phyloP scores from a whole-genome alignment of 2,797 vertebrate genomes.

The Sebastes oblongus region DNA sequence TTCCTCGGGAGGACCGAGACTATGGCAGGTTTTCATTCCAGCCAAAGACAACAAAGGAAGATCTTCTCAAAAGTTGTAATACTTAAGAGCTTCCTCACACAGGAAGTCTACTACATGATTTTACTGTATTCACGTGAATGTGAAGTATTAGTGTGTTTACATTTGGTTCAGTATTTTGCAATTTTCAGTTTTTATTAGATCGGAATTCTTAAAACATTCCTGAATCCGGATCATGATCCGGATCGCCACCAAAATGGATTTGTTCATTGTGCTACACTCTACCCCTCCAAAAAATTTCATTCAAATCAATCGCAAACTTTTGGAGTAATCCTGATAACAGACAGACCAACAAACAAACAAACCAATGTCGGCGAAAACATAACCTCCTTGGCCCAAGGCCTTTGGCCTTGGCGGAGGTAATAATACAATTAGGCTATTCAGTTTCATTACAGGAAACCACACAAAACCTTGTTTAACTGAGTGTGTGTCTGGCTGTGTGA shows the following conservation, averaged over 20 bases:
- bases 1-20: not conserved
- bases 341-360: too few relatives aligned
- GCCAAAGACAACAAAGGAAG: not conserved
- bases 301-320: too few relatives aligned
- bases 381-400: too few relatives aligned
- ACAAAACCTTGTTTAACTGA: not conserved
- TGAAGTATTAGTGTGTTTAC: not conserved
- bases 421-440: not conserved
- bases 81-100: not conserved
- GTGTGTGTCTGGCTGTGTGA: not conserved
- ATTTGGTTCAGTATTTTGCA: not conserved
- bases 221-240: too few relatives aligned
- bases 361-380: rapidly evolving
- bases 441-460: not conserved
- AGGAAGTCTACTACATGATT: not conserved
- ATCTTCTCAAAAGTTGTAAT: not conserved
- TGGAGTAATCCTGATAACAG: too few relatives aligned
- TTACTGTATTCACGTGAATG: not conserved
- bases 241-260: too few relatives aligned
- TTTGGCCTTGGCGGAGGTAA: too few relatives aligned
- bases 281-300: rapidly evolving
- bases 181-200: not conserved
- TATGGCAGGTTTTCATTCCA: not conserved
- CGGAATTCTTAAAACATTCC: too few relatives aligned
- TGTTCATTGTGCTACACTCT: too few relatives aligned